Evolutionary conservation across 2,888 invertebrate genomes (phyloP).

Genomic region (Nephrotoma guestfalica): DNA sequence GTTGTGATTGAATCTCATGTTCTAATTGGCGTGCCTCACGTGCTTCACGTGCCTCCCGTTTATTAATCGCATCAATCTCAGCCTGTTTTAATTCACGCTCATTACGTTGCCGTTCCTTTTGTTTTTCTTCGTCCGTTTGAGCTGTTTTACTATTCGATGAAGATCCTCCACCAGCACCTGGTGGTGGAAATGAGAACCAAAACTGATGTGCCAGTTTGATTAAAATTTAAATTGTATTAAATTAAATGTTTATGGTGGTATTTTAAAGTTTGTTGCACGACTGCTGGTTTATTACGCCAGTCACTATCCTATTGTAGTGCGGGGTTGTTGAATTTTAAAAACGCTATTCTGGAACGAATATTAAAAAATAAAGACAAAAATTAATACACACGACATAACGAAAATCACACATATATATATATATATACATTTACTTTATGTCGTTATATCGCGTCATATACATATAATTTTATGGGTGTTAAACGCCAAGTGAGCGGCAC

Average conservation of each 20-base stretch:
- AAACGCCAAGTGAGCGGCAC: background rate
- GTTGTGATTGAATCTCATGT: slow-evolving; percentile 22
- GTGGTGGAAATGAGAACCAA: slow-evolving; percentile 73
- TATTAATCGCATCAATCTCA: slow-evolving; percentile 32
- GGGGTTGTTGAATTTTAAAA: background rate
- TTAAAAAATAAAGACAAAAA: background rate
- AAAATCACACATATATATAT: background rate
- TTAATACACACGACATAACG: background rate
- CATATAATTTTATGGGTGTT: background rate
- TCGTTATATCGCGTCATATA: background rate
- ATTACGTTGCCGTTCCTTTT: slow-evolving; percentile 32
- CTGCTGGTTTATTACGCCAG: background rate
- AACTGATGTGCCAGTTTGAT: slow-evolving; percentile 74
- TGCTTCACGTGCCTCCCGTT: slow-evolving; percentile 27
- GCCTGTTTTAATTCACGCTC: slow-evolving; percentile 32
- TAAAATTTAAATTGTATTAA: background rate
- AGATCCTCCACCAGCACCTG: slow-evolving; percentile 52
- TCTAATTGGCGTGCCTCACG: slow-evolving; percentile 32
- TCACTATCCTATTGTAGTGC: background rate
- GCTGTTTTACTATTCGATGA: slow-evolving; percentile 40
- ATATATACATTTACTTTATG: background rate
- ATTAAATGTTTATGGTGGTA: background rate
- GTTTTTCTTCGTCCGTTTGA: slow-evolving; percentile 34
- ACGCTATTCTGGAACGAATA: background rate
- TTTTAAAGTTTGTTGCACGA: background rate